Percentiles rank a stretch among this genome's conserved stretches.
phyloP scores from a whole-genome alignment of 1,140 invertebrate species.

The Leptinotarsa lineolata region DNA sequence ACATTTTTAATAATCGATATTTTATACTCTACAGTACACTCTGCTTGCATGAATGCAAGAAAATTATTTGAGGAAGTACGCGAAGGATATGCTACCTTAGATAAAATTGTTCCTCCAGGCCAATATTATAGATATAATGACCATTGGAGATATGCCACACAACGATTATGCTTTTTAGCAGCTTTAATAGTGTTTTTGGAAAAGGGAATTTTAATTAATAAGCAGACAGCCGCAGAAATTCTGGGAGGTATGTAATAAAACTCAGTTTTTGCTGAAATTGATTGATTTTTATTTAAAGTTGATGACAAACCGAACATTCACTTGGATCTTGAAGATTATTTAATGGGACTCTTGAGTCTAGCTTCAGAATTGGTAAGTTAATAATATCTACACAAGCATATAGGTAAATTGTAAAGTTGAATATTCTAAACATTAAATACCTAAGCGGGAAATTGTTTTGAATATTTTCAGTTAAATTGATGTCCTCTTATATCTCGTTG shows the following conservation, averaged over 20 bases:
- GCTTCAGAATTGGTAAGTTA: conserved; percentile 78
- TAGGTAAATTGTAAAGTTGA: too few species aligned
- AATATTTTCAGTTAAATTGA: too few species aligned
- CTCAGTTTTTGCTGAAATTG: conserved; percentile 20
- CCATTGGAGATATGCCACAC: conserved; percentile 82
- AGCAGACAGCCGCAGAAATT: conserved; percentile 76
- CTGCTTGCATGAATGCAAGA: conserved; percentile 63
- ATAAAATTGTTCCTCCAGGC: conserved; percentile 64
- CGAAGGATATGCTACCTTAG: conserved; percentile 63
- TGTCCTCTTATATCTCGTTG: too few species aligned
- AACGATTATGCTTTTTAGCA: conserved; percentile 76
- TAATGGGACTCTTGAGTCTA: conserved; percentile 80
- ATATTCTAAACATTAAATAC: too few species aligned
- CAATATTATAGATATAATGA: conserved; percentile 86
- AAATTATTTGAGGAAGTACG: conserved; percentile 63
- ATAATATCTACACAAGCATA: not conserved
- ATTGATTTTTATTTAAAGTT: conserved; percentile 48
- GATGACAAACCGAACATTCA: conserved; percentile 74
- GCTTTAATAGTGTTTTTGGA: conserved; percentile 81
- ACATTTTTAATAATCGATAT: not conserved
- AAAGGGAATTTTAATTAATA: conserved; percentile 71
- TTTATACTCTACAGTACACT: conserved; percentile 57
- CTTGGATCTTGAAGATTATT: conserved; percentile 87
- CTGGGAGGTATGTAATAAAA: conserved; percentile 68
- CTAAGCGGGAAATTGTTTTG: too few species aligned